Evolutionary conservation across 1,140 invertebrate genomes (phyloP).

Genomic region (Diplogasteroides magnus): DNA sequence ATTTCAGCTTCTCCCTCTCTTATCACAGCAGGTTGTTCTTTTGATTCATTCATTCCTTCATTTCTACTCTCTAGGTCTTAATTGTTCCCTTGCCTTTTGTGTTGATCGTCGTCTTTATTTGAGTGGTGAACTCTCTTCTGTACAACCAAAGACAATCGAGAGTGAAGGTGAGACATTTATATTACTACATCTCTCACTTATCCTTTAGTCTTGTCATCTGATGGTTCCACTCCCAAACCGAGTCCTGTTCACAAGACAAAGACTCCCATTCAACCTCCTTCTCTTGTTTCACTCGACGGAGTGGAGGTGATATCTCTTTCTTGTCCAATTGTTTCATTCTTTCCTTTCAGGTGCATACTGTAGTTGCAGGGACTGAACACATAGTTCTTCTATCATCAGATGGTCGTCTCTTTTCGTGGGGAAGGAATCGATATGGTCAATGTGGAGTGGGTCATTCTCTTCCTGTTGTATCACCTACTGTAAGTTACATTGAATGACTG

Average conservation of each 20-base stretch:
- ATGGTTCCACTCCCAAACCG: no score
- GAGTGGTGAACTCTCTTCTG: neutral
- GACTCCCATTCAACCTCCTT: no score
- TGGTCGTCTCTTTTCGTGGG: conserved; percentile 84
- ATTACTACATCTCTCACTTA: no score
- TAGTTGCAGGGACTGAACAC: conserved; percentile 73
- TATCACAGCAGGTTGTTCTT: neutral
- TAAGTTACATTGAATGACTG: conserved; percentile 5
- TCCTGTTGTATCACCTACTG: conserved; percentile 22
- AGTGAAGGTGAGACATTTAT: neutral
- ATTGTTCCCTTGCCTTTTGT: neutral
- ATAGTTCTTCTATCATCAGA: conserved; percentile 78
- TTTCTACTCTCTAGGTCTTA: neutral
- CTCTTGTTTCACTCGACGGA: no score
- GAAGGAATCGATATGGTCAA: conserved; percentile 75
- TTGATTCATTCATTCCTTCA: neutral
- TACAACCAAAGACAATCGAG: neutral
- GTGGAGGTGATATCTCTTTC: no score
- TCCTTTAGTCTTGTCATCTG: no score
- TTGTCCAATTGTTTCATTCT: no score
- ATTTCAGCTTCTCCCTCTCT: neutral
- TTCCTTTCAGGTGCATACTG: conserved; percentile 40
- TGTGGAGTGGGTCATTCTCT: conserved; percentile 63
- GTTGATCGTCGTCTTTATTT: neutral
- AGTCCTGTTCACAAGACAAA: no score